These are phyloP conservation scores for Clarias laeviceps DNA, from an alignment of 2,797 vertebrate genomes.

Conservation along the genomic window DNA sequence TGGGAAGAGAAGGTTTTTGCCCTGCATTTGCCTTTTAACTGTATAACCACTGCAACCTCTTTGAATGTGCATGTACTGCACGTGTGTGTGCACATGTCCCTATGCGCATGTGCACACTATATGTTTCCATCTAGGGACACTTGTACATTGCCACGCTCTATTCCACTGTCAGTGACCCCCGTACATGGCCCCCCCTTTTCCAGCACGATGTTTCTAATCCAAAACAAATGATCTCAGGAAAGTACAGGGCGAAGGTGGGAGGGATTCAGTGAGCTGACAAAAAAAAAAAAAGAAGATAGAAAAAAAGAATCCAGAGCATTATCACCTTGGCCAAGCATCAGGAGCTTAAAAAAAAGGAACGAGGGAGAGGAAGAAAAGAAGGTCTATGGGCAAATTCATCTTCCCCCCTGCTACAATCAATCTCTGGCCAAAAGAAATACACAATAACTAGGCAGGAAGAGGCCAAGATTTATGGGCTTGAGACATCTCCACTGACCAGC, in stretches of 20 bases:
- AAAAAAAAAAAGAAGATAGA: constrained; percentile 11
- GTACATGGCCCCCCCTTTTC: constrained; percentile 52
- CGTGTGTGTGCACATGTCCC: constrained; percentile 14
- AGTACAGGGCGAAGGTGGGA: constrained; percentile 62
- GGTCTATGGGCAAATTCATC: constrained; percentile 95
- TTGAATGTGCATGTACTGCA: constrained; percentile 5
- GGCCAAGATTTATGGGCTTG: constrained; percentile 95
- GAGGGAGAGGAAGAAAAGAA: constrained; percentile 74
- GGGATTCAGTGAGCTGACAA: constrained; percentile 47
- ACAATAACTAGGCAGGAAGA: constrained; percentile 98
- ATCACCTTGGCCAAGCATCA: constrained; percentile 92
- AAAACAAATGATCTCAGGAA: constrained; percentile 80
- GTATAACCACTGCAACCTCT: not conserved
- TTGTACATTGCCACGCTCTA: constrained; percentile 77
- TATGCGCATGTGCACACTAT: constrained; percentile 32
- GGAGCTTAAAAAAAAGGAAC: constrained; percentile 71
- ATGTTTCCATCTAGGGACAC: constrained; percentile 67
- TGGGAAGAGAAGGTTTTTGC: not conserved
- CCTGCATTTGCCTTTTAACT: constrained; percentile 14
- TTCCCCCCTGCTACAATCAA: constrained; percentile 94
- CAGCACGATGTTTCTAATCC: constrained; percentile 79
- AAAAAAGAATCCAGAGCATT: constrained; percentile 73
- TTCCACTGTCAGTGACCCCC: constrained; percentile 59
- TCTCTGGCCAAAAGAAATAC: constrained; percentile 98
- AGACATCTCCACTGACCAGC: constrained; percentile 98